Evolutionary conservation across 2,888 invertebrate genomes (phyloP), one percentile per base, ranked within the genome.

Genomic region (Acronicta leporina): DNA sequence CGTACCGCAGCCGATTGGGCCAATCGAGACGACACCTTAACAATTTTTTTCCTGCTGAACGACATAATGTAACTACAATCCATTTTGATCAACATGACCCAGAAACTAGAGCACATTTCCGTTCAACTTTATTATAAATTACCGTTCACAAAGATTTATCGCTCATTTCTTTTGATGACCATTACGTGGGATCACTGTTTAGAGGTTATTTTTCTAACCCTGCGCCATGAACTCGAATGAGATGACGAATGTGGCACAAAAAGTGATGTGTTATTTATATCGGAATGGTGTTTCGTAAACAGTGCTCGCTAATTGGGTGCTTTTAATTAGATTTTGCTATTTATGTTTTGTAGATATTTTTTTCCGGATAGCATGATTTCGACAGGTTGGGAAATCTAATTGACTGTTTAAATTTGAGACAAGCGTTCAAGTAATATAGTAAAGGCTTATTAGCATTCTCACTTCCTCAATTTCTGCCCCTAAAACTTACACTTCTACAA

Each of bases 191-290:
- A 72, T 65, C 45, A 40, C 10, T 54, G 47, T 61, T 73, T 75
- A 66, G 73, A 73, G 75, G 76, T 75, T 79, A 73, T 74, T 82
- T 82, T 72, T 49, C 56, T 88, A 88, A 90, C 90, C 91, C 88
- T 91, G 90, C 72, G 81, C 88, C 89, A 87, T 90, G 91, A 91
- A 89, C 92, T 88, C 82, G 66, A 87, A 77, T 84, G 76, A 88
- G 85, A 75, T 84, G 81, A 64, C 54, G 79, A 63, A 85, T 82
- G 62, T 82, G 72, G 87, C 77, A 69, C 88, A 25, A 44, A 25
- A 59, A 25, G 9, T 41, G 40, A 53, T 55, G 44, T 27, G 38
- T 61, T 84, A 79, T 77, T 72, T 76, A 75, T 74, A 67, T 41
- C 45, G 48, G 42, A 57, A 65, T 77, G 67, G 78, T 77, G 71